Percentiles rank a stretch among this genome's conserved stretches.
These are phyloP conservation scores for Neofelis nebulosa DNA, from an alignment of 2,113 vertebrate species.

Conservation along the genomic window DNA sequence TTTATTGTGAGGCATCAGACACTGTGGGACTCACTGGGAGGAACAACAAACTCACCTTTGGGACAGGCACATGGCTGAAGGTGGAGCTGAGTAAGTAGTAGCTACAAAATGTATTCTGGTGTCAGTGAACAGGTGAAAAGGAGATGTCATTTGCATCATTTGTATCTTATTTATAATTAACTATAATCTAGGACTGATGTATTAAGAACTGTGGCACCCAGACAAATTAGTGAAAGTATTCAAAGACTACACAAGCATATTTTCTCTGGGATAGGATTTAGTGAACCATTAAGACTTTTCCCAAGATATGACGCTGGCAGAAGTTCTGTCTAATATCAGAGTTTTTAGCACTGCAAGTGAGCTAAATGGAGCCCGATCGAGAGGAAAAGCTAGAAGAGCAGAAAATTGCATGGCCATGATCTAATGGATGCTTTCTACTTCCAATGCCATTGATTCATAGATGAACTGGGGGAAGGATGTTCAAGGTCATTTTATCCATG, in stretches of 20 bases:
- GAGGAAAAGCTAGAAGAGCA: background rate
- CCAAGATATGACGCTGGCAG: background rate
- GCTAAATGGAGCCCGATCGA: constrained; percentile 2
- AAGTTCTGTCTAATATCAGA: background rate
- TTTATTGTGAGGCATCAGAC: constrained; percentile 45
- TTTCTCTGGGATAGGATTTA: constrained; percentile 40
- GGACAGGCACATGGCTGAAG: background rate
- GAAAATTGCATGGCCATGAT: background rate
- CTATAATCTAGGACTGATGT: background rate
- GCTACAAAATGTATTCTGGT: background rate
- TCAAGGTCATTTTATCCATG: background rate
- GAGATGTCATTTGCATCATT: background rate
- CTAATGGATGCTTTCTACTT: background rate
- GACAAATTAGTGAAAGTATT: constrained; percentile 10
- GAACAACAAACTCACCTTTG: background rate
- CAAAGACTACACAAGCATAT: background rate
- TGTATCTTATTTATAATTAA: constrained; percentile 35
- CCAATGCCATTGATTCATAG: background rate
- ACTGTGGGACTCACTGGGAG: constrained; percentile 30
- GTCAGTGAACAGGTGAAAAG: background rate
- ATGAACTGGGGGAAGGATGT: background rate
- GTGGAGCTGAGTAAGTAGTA: constrained; percentile 42
- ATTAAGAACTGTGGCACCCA: background rate
- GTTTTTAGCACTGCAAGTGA: constrained; percentile 22
- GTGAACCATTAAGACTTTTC: background rate